Evolutionary conservation across 2,888 invertebrate species (phyloP).

Genomic region (Capitulum mitella): DNA sequence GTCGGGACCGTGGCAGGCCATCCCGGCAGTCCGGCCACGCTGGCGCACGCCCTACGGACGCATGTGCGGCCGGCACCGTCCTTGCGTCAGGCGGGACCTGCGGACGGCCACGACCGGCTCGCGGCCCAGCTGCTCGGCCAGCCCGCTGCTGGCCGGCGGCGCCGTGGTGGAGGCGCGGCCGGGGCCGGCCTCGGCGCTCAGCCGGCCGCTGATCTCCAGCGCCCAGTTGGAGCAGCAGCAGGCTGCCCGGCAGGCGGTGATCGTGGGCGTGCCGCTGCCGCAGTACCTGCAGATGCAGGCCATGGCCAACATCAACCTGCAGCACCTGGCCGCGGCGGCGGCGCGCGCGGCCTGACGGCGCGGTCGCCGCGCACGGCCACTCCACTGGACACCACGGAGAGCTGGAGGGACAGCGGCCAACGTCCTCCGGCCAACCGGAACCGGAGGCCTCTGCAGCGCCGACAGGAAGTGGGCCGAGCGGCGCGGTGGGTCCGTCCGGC

Average conservation of each 20-base stretch:
- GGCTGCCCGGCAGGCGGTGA: background rate
- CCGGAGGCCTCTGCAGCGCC: no score
- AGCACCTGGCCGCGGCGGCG: background rate
- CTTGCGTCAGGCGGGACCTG: background rate
- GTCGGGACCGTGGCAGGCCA: no score
- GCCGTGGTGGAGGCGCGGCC: background rate
- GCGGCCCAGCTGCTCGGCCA: background rate
- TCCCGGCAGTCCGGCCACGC: background rate
- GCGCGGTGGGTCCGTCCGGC: no score
- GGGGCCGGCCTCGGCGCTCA: background rate
- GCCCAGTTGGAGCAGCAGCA: background rate
- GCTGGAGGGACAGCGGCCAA: no score
- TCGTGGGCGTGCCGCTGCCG: background rate
- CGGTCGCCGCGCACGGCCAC: no score
- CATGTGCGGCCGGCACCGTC: background rate
- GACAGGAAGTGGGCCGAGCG: background rate
- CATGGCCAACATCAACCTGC: background rate
- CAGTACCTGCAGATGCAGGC: constrained; percentile 5
- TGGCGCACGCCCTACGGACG: background rate
- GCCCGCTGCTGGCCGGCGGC: background rate
- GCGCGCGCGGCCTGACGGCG: background rate
- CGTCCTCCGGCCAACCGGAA: no score
- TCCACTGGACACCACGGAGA: no score
- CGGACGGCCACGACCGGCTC: background rate
- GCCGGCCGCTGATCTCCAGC: background rate